Evolutionary conservation across 2,113 vertebrate species (phyloP).

Genomic region (Potamarius usumacintae): DNA sequence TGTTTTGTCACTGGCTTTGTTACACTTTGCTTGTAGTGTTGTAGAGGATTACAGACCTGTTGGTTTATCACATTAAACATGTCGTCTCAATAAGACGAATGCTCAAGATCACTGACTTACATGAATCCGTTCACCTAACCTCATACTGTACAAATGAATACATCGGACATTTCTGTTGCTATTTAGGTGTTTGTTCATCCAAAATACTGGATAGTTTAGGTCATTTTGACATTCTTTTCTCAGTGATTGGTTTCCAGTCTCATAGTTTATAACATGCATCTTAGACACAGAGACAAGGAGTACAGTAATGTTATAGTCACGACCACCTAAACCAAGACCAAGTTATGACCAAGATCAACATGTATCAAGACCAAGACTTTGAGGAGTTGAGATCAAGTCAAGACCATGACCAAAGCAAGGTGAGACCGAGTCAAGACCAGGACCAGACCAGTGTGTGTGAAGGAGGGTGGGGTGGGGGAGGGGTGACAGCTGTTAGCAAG

Average conservation of each 20-base stretch:
- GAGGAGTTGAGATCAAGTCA: too few species aligned
- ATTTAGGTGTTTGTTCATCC: not conserved
- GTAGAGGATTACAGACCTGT: not conserved
- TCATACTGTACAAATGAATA: not conserved
- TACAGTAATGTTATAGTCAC: not conserved
- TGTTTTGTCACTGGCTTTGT: not conserved
- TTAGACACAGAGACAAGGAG: not conserved
- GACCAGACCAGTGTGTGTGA: too few species aligned
- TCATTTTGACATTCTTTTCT: not conserved
- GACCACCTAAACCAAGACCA: too few species aligned
- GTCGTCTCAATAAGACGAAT: not conserved
- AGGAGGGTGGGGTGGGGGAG: too few species aligned
- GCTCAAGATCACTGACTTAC: constrained; percentile 37
- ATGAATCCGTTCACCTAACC: constrained; percentile 27
- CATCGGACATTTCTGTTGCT: not conserved
- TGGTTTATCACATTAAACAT: constrained; percentile 44
- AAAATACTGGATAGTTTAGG: not conserved
- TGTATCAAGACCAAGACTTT: too few species aligned
- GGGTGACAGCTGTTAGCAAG: too few species aligned
- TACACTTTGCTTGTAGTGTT: not conserved
- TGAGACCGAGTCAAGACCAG: too few species aligned
- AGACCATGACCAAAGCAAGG: too few species aligned
- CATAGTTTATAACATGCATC: not conserved
- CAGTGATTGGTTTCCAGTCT: not conserved
- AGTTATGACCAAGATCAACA: too few species aligned